phyloP scores from a whole-genome alignment of 2,113 vertebrate genomes.

The Lasiurus borealis region DNA sequence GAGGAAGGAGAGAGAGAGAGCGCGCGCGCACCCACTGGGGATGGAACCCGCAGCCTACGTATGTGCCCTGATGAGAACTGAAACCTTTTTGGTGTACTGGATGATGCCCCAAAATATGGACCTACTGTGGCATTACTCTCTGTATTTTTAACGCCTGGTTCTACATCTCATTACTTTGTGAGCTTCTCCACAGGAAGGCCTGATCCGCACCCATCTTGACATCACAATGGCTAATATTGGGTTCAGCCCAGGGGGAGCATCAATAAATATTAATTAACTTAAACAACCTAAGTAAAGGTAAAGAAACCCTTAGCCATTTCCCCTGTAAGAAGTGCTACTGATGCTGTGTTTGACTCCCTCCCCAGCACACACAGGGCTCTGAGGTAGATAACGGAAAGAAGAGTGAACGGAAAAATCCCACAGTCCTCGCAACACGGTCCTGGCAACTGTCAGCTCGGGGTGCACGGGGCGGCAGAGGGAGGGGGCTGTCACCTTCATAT shows the following conservation, averaged over 20 bases:
- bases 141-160: neutral
- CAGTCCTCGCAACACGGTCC: neutral
- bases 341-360: neutral
- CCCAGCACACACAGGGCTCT: neutral
- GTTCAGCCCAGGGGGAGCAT: neutral
- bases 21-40: too few species aligned
- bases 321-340: neutral
- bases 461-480: neutral
- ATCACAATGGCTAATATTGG: neutral
- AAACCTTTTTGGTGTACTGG: too few species aligned
- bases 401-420: neutral
- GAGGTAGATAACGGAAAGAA: neutral
- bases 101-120: too few species aligned
- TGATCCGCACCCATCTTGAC: neutral
- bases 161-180: neutral
- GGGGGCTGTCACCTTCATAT: conserved; percentile 88
- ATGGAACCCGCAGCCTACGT: too few species aligned
- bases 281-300: neutral
- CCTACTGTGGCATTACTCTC: too few species aligned
- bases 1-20: too few species aligned
- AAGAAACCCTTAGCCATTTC: conserved; percentile 25
- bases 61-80: too few species aligned
- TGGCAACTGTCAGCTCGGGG: neutral
- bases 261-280: neutral
- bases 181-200: neutral